Percentiles rank a stretch among this genome's conserved stretches.
Evolutionary conservation across 92 coral and sea anemone species (phyloP).

Genomic region (Diadumene lineata): DNA sequence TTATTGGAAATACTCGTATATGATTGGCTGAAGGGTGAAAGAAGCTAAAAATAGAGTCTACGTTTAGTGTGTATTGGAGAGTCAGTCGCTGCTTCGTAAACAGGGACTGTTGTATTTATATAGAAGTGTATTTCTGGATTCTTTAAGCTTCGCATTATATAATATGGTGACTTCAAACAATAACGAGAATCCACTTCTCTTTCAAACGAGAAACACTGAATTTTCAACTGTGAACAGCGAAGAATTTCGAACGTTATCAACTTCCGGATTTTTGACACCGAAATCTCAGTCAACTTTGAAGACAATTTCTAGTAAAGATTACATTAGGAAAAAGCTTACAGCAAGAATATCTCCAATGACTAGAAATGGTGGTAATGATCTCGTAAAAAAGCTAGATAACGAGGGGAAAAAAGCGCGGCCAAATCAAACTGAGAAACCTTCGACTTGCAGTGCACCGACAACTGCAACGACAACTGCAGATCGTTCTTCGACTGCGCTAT

Average conservation of each 20-base stretch:
- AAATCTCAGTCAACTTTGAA: background rate
- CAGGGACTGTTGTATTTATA: slow-evolving; percentile 1
- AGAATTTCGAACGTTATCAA: slow-evolving; percentile 6
- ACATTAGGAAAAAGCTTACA: slow-evolving; percentile 58
- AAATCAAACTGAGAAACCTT: background rate
- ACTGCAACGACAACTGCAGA: background rate
- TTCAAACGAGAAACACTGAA: background rate
- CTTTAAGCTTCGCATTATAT: slow-evolving; percentile 5
- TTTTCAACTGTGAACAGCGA: slow-evolving; percentile 6
- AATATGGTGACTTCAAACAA: slow-evolving; percentile 22
- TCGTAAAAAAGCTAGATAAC: slow-evolving; percentile 5
- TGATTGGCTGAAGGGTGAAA: slow-evolving; percentile 15
- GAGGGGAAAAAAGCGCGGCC: slow-evolving; percentile 7
- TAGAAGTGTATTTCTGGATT: slow-evolving; percentile 18
- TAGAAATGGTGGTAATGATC: slow-evolving; percentile 36
- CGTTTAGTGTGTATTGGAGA: slow-evolving; percentile 11
- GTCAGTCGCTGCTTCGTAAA: background rate
- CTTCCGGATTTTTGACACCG: slow-evolving; percentile 16
- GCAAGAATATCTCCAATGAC: slow-evolving; percentile 84
- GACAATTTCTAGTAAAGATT: slow-evolving; percentile 37
- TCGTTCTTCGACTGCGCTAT: too few species aligned
- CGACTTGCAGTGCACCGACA: background rate
- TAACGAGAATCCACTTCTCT: background rate
- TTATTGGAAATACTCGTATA: background rate
- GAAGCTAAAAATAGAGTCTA: slow-evolving; percentile 22